Base-by-base conservation (phyloP, 2,888 invertebrate genomes). In the Eristalis pertinax region DNA sequence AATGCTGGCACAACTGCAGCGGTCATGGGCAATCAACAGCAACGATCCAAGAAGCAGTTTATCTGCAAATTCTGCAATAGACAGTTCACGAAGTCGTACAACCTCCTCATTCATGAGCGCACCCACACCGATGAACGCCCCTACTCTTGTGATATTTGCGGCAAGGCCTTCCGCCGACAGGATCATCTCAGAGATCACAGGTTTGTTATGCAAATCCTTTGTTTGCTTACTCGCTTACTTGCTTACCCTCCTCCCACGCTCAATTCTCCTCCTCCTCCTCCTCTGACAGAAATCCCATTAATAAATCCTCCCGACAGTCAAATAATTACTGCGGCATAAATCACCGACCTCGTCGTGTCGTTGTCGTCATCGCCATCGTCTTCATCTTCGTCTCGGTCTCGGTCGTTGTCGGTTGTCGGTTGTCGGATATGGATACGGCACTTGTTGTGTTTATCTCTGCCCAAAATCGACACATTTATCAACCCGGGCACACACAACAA, bases 81-180 rank as follows among this genome's bases (percentile, higher is more conserved):
- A n/a, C 98, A 99, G 92, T 99, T 99, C 93, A 99, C 99, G 76
- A 99, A 99, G 94, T 98, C 98, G 22, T 99, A 93, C 89, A 99
- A 99, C 93, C 94, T 99, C 91, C 94, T 99, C 90, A 99, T 99
- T 90, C 99, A 99, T 94, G 99, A 99, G 92, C 94, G 99, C 90
- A 99, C 99, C 0, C 99, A 99, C 92, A 99, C 99, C 1, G 98
- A 99, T 91, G 99, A 99, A 93, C 94, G 99, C 74, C 99, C 99
- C 0, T 99, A 98, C 92, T 97, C 98, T 50, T 99, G 99, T 94
- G 99, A 99, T 93, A 98, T 99, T 90, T 99, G 99, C 92, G 97
- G 98, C 87, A 99, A 99, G 93, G 98, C 99, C 8, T 99, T 99
- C 94, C 95, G 99, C 90, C 94, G 99, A 90, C 99, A 99, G 93